phyloP scores from a whole-genome alignment of 2,113 vertebrate species.

The Lasiurus cinereus region DNA sequence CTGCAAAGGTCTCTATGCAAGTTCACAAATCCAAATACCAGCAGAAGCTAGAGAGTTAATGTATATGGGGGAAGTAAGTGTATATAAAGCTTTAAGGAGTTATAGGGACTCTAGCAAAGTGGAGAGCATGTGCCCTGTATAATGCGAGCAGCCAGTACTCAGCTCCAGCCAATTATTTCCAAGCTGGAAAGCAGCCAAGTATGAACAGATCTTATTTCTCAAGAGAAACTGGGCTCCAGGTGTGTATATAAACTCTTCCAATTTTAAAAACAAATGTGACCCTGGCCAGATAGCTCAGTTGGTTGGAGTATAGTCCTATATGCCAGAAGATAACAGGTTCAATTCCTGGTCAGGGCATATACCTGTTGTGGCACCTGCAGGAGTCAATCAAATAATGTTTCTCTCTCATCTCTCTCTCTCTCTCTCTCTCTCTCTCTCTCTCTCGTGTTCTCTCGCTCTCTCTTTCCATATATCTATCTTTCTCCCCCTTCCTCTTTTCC shows the following conservation, averaged over 20 bases:
- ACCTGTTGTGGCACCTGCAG: neutral
- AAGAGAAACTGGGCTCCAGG: conserved; percentile 23
- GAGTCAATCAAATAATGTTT: neutral
- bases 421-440: no score
- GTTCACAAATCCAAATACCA: neutral
- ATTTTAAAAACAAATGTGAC: conserved; percentile 34
- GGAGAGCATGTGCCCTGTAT: neutral
- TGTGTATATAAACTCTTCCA: conserved; percentile 19
- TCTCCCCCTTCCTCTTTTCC: no score
- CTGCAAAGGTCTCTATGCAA: neutral
- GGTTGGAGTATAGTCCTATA: neutral
- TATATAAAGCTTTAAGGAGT: neutral
- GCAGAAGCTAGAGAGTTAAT: neutral
- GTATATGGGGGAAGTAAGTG: neutral
- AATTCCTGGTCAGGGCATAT: neutral
- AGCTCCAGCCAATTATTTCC: conserved; percentile 17
- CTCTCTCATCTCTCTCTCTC: no score
- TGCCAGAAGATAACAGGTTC: neutral
- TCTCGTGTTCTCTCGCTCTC: no score
- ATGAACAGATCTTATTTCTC: conserved; percentile 52
- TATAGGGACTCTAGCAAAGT: neutral
- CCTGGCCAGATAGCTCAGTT: neutral
- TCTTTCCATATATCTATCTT: no score
- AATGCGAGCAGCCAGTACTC: neutral
- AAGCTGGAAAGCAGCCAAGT: neutral